A percentile compares a stretch with the other conserved stretches of the same genome.
Evolutionary conservation across 2,113 vertebrate genomes (phyloP).

Genomic region (Ploceus nigricollis): DNA sequence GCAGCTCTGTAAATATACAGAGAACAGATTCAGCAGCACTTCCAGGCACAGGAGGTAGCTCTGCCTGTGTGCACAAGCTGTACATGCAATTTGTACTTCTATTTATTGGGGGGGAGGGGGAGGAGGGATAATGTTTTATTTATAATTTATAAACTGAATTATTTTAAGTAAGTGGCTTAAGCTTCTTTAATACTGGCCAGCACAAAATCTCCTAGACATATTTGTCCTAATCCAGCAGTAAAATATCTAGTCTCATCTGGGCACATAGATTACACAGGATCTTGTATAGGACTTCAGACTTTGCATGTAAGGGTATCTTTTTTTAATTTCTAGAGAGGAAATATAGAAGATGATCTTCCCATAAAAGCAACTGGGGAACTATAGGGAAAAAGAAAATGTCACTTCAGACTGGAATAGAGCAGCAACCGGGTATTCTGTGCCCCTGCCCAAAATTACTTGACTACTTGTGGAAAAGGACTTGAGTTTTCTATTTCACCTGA

Average conservation of each 20-base stretch:
- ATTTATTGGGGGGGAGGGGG: not conserved
- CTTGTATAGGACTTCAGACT: constrained; percentile 25
- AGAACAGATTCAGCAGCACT: not conserved
- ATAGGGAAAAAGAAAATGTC: constrained; percentile 45
- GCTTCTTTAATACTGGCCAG: not conserved
- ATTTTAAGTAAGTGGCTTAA: constrained; percentile 18
- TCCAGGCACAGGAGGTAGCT: not conserved
- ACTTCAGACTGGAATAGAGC: constrained; percentile 46
- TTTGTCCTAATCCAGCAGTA: not conserved
- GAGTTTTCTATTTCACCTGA: not conserved
- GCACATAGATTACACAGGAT: not conserved
- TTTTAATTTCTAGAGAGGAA: constrained; percentile 51
- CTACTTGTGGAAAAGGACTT: constrained; percentile 47
- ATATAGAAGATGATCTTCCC: constrained; percentile 45
- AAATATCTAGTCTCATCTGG: not conserved
- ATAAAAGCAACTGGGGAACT: constrained; percentile 51
- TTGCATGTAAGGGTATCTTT: constrained; percentile 29
- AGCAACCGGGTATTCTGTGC: constrained; percentile 26
- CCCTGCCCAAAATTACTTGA: constrained; percentile 21
- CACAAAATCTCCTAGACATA: not conserved
- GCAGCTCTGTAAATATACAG: not conserved
- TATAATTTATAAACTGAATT: not conserved
- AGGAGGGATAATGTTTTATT: not conserved
- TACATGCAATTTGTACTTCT: not conserved
- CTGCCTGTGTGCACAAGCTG: not conserved